These are phyloP conservation scores for Dolichallabes microphthalmus DNA, from an alignment of 2,113 vertebrate species.

Conservation along the genomic window DNA sequence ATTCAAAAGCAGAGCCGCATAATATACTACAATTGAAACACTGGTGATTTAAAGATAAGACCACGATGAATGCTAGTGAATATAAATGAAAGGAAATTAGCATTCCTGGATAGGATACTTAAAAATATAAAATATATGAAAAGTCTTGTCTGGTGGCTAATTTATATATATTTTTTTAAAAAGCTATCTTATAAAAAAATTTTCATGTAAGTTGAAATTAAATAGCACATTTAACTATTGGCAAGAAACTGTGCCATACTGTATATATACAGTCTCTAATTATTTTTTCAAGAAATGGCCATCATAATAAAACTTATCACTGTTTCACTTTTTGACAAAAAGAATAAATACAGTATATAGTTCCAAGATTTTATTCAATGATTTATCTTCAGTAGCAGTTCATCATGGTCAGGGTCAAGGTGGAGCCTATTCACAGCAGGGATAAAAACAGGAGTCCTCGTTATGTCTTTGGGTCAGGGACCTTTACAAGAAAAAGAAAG, in stretches of 20 bases:
- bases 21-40: background rate
- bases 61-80: slow-evolving; percentile 9
- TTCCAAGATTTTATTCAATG: background rate
- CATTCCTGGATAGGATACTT: background rate
- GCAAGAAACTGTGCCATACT: background rate
- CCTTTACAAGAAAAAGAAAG: background rate
- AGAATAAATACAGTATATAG: no score
- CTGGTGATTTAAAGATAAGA: background rate
- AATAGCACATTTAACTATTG: background rate
- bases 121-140: slow-evolving; percentile 3
- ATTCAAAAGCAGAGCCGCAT: background rate
- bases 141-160: background rate
- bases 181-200: background rate
- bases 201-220: slow-evolving; percentile 8
- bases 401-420: background rate
- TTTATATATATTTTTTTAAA: background rate
- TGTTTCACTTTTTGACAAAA: background rate
- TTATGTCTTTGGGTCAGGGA: background rate
- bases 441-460: background rate
- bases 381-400: background rate
- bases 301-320: background rate
- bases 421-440: background rate
- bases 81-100: slow-evolving; percentile 11
- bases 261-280: no score
- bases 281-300: background rate